Percentiles rank a stretch among this genome's conserved stretches.
Evolutionary conservation across 23 tunicate species (phyloP).

Genomic region (Trididemnum miniatum): DNA sequence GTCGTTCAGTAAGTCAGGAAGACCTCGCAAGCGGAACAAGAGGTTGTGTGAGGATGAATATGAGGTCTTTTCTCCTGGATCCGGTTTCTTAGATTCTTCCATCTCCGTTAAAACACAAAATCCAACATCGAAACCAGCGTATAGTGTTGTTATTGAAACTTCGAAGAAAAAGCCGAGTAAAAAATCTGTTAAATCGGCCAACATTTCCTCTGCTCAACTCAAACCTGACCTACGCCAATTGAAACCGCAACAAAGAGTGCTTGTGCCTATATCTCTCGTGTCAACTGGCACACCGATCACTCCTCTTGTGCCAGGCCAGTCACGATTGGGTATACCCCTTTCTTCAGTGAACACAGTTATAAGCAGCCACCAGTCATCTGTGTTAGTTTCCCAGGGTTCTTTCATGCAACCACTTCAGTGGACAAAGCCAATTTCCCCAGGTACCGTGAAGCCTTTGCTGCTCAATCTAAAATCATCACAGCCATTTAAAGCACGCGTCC

Average conservation of each 20-base stretch:
- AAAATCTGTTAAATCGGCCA: background rate
- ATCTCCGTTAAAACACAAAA: background rate
- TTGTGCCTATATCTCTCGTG: conserved; percentile 53
- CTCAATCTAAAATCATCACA: background rate
- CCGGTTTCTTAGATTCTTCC: conserved; percentile 35
- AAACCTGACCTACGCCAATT: background rate
- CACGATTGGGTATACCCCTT: background rate
- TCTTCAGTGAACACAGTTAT: background rate
- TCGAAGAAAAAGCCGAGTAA: background rate
- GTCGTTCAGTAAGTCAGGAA: conserved; percentile 66
- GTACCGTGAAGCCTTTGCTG: background rate
- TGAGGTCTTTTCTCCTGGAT: conserved; percentile 67
- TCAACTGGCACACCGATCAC: background rate
- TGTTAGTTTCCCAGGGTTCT: background rate
- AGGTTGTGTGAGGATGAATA: conserved; percentile 55
- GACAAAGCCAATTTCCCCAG: background rate
- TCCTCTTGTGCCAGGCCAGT: background rate
- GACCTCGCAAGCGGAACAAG: conserved; percentile 65
- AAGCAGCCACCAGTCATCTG: background rate
- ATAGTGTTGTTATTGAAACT: conserved; percentile 53
- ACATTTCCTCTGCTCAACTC: background rate
- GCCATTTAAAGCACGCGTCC: background rate
- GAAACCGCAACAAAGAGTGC: conserved; percentile 9
- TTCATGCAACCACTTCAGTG: background rate
- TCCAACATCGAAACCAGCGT: conserved; percentile 3